A percentile compares a stretch with the other conserved stretches of the same genome.
phyloP scores from a whole-genome alignment of 2,113 vertebrate species.

The Oriolus oriolus region DNA sequence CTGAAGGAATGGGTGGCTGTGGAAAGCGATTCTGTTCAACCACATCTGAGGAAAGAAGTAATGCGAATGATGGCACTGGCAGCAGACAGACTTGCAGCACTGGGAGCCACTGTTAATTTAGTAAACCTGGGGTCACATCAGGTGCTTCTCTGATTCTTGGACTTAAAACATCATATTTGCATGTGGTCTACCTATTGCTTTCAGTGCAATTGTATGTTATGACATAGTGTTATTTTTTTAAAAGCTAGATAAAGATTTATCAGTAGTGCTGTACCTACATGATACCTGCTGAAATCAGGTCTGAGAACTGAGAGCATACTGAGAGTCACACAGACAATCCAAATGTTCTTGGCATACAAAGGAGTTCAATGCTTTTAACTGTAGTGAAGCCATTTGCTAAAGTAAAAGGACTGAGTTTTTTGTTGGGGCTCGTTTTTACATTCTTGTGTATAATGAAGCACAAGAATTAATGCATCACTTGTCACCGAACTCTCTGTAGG shows the following conservation, averaged over 20 bases:
- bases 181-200: neutral
- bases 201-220: neutral
- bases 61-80: conserved; percentile 77
- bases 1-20: conserved; percentile 87
- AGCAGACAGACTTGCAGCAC: conserved; percentile 69
- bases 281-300: neutral
- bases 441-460: neutral
- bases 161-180: neutral
- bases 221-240: neutral
- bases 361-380: neutral
- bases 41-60: conserved; percentile 72
- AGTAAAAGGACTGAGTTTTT: neutral
- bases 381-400: neutral
- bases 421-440: neutral
- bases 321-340: neutral
- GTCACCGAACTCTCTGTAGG: neutral
- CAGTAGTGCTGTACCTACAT: fast-evolving
- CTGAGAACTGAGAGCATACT: neutral
- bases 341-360: neutral
- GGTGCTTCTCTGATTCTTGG: conserved; percentile 59
- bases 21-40: conserved; percentile 84
- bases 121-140: conserved; percentile 77
- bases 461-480: neutral
- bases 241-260: neutral
- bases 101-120: conserved; percentile 77